Evolutionary conservation across 2,113 vertebrate species (phyloP), one percentile per base, ranked within the genome.

Genomic region (Delphinapterus leucas): DNA sequence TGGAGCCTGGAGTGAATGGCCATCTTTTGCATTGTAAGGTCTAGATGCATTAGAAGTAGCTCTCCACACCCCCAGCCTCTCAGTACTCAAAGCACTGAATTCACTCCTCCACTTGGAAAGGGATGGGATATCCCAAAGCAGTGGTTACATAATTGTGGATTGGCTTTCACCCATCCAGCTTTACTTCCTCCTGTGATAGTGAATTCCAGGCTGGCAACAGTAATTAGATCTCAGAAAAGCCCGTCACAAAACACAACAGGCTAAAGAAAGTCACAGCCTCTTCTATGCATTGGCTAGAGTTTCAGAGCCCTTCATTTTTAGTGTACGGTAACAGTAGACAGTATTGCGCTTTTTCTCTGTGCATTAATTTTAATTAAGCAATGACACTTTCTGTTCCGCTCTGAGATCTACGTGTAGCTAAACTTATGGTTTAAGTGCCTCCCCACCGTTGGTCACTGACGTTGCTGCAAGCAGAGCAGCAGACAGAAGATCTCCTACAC

Each of bases 181-280:
- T 71, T 83, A 21, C 82, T 73, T 92, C 77, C 81, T 91, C 81
- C 58, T 20, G n/a, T 74, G 58, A 87, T 25, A 28, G n/a, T 79
- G 82, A 89, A 83, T 47, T 38, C 36, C 31, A 76, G 70, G 53
- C 73, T 76, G 73, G 73, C 79, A 71, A 26, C 49, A 63, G 79
- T 81, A 90, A 93, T 58, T 21, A 47, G 92, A 90, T 61, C 92
- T 91, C 92, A 65, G 83, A 55, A 92, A 74, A 93, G 70, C 80
- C 47, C 1, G 0, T 90, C 76, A 65, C 38, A 84, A 41, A 81
- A 85, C 53, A 9, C n/a, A 12, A 1, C 23, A 65, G 61, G 55
- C 47, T 55, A 8, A 33, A 63, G 61, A 61, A 44, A 41, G 82
- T 33, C 21, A 4, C n/a, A 68, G 67, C 89, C 79, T 63, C 73